Conservation (phyloP, 2,888 invertebrate species). For the Euclidia mi region DNA sequence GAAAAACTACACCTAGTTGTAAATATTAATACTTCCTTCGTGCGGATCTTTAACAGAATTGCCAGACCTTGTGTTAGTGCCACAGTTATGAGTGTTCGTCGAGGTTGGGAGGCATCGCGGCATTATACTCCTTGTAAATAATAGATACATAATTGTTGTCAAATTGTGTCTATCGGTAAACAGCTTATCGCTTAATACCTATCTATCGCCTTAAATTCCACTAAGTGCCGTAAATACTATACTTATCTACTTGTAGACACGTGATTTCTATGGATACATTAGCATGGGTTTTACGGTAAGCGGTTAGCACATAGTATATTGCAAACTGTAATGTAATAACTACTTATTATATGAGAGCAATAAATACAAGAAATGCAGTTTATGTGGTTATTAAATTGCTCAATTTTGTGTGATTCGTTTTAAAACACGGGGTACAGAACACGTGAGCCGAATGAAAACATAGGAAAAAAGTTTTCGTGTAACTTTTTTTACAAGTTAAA, state of each 20-base stretch:
- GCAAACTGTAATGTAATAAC: no score
- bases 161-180: not conserved
- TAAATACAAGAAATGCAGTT: no score
- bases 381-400: not conserved
- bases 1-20: constrained; percentile 29
- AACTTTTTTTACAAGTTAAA: no score
- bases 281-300: constrained; percentile 13
- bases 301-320: not conserved
- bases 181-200: not conserved
- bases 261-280: not conserved
- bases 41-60: constrained; percentile 14
- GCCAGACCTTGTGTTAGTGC: constrained; percentile 20
- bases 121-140: not conserved
- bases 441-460: no score
- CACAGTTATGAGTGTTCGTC: constrained; percentile 1
- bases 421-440: no score
- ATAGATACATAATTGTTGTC: not conserved
- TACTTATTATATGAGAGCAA: no score
- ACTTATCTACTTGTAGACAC: constrained; percentile 5
- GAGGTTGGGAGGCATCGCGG: constrained; percentile 2
- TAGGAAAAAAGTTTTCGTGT: no score
- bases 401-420: not conserved
- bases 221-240: constrained; percentile 28
- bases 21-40: constrained; percentile 29
- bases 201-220: constrained; percentile 22